A percentile compares a stretch with the other conserved stretches of the same genome.
Evolutionary conservation across 2,113 vertebrate genomes (phyloP).

Genomic region (Malaclemys terrapin): DNA sequence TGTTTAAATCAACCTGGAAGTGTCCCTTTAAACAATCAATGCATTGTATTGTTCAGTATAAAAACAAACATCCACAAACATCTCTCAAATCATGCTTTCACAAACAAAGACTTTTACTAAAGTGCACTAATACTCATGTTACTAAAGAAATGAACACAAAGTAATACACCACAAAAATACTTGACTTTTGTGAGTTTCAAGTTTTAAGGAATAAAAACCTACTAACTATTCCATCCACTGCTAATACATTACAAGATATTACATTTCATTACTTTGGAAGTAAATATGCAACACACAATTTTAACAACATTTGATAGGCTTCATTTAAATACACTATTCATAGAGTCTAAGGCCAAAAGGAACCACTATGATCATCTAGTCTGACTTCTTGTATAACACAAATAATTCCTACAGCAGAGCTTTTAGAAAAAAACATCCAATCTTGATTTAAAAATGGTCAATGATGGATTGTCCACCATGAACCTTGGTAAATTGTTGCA

Average conservation of each 20-base stretch:
- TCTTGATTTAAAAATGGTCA: background rate
- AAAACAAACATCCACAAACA: background rate
- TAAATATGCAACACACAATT: background rate
- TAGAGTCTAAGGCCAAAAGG: background rate
- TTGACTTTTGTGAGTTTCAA: background rate
- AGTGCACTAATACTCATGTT: background rate
- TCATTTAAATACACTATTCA: background rate
- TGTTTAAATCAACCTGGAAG: background rate
- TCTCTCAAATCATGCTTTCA: background rate
- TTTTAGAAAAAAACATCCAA: background rate
- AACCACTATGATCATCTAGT: background rate
- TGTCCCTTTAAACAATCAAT: background rate
- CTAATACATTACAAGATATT: slow-evolving; percentile 31
- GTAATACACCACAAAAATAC: background rate
- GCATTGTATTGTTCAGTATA: background rate
- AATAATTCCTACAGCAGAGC: background rate
- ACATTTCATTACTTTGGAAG: slow-evolving; percentile 44
- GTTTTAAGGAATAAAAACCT: slow-evolving; percentile 16
- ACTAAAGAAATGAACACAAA: background rate
- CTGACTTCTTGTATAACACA: background rate
- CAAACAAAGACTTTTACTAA: background rate
- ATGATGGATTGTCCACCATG: background rate
- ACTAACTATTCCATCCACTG: slow-evolving; percentile 10
- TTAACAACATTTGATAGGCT: background rate
- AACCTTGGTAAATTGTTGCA: background rate